Evolutionary conservation across 1,140 invertebrate species (phyloP), one percentile per base, ranked within the genome.

Genomic region (Mercenaria mercenaria): DNA sequence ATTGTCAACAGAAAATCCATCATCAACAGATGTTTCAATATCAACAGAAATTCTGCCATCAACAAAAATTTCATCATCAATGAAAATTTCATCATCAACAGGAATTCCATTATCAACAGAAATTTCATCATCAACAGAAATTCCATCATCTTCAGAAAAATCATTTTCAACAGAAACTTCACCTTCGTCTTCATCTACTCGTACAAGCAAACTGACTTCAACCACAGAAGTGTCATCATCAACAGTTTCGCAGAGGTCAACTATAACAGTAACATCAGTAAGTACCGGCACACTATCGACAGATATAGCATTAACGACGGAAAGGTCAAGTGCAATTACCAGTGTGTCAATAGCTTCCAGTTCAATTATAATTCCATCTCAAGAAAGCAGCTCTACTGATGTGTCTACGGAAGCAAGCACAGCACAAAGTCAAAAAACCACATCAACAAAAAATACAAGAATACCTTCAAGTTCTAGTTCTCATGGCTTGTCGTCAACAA

Each of bases 11-110:
- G 37, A 20, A 72, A 47, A 61, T 32, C 74, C 47, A 32, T 34
- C 64, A 84, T 56, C 34, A 39, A 50, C 43, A 52, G 34, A 59
- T 41, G 18, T 37, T 39, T 74, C 41, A 74, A 34, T 50, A 39
- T 64, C 37, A 43, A 11, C n/a, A 88, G 15, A 6, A 47, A 6
- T 11, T 32, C 20, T 59, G 67, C 37, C 37, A 18, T 59, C 43
- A 37, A 81, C 32, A 81, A 34, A 56, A 64, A 80, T 59, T 79
- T 69, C 37, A 13, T 76, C 41, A 87, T 80, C 67, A 69, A 76
- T 37, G 37, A 2, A 39, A 18, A 23, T 32, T 43, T 87, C 72
- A 43, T n/a, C 41, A 32, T 79, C 72, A 52, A 29, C 34, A 56
- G 26, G 4, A 56, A 20, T 41, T 26, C 34, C 52, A 37, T 72